Conservation (phyloP, 53 echinoderm and acorn worm species). For the Henricia sp. region DNA sequence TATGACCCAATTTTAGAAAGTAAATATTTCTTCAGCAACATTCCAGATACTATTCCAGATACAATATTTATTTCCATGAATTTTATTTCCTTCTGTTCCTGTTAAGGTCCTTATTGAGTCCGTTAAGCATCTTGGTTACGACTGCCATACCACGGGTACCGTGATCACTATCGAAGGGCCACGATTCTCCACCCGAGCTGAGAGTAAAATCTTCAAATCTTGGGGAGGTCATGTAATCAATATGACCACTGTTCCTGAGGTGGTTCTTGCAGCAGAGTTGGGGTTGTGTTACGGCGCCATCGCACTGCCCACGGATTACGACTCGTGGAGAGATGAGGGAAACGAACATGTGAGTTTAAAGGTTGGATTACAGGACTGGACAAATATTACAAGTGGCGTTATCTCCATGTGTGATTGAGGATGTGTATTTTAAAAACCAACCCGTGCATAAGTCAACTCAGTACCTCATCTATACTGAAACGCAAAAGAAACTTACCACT, state of each 20-base stretch:
- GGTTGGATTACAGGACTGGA: too few species aligned
- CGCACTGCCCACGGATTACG: slow-evolving; percentile 91
- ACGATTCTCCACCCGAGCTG: slow-evolving; percentile 84
- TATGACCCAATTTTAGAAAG: too few species aligned
- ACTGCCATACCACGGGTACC: slow-evolving; percentile 74
- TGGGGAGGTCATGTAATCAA: slow-evolving; percentile 91
- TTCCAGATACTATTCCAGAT: not conserved
- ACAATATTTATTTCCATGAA: not conserved
- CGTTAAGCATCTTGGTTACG: slow-evolving; percentile 58
- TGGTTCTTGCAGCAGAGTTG: slow-evolving; percentile 84
- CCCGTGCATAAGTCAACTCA: too few species aligned
- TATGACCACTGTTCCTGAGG: slow-evolving; percentile 98
- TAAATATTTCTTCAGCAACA: not conserved
- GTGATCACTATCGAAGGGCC: slow-evolving; percentile 92
- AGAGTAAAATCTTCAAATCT: slow-evolving; percentile 84
- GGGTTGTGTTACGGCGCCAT: slow-evolving; percentile 89
- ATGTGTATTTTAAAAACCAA: too few species aligned
- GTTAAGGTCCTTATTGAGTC: slow-evolving; percentile 79
- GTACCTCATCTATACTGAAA: too few species aligned
- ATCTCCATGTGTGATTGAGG: too few species aligned
- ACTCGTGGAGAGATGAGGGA: slow-evolving; percentile 87
- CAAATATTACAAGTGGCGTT: too few species aligned
- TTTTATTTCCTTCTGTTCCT: not conserved
- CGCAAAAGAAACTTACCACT: too few species aligned
- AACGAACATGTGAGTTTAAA: slow-evolving; percentile 73